phyloP scores from a whole-genome alignment of 2,888 invertebrate species.

The Dasypolia templi region DNA sequence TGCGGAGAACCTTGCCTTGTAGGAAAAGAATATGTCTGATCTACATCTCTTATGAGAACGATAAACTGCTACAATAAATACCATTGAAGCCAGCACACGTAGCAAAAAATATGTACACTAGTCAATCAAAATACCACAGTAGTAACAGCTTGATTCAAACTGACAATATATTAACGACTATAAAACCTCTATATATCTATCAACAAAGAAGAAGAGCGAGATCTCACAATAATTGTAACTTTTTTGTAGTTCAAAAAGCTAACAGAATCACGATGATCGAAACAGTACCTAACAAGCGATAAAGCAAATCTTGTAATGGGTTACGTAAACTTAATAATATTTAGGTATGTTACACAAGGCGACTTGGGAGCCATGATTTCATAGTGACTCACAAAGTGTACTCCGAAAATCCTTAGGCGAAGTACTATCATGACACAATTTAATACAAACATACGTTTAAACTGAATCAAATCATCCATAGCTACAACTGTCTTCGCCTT shows the following conservation, averaged over 20 bases:
- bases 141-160: slow-evolving; percentile 45
- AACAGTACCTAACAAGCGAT: slow-evolving; percentile 73
- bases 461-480: slow-evolving; percentile 77
- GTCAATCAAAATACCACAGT: slow-evolving; percentile 61
- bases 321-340: slow-evolving; percentile 72
- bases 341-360: slow-evolving; percentile 58
- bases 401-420: slow-evolving; percentile 71
- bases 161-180: slow-evolving; percentile 41
- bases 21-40: slow-evolving; percentile 30
- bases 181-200: slow-evolving; percentile 39
- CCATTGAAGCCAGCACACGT: slow-evolving; percentile 35
- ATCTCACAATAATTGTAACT: slow-evolving; percentile 58
- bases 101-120: slow-evolving; percentile 45
- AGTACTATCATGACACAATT: slow-evolving; percentile 68
- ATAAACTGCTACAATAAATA: slow-evolving; percentile 51
- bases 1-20: slow-evolving; percentile 19
- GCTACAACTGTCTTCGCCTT: slow-evolving; percentile 66
- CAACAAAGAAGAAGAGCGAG: slow-evolving; percentile 49
- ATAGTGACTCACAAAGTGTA: slow-evolving; percentile 76
- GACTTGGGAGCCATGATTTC: slow-evolving; percentile 72
- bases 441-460: slow-evolving; percentile 67
- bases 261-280: slow-evolving; percentile 60
- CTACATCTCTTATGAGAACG: slow-evolving; percentile 34
- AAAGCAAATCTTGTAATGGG: slow-evolving; percentile 67
- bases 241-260: slow-evolving; percentile 53